Base-by-base conservation (phyloP, 2,797 vertebrate genomes). In the Cossypha heuglini region DNA sequence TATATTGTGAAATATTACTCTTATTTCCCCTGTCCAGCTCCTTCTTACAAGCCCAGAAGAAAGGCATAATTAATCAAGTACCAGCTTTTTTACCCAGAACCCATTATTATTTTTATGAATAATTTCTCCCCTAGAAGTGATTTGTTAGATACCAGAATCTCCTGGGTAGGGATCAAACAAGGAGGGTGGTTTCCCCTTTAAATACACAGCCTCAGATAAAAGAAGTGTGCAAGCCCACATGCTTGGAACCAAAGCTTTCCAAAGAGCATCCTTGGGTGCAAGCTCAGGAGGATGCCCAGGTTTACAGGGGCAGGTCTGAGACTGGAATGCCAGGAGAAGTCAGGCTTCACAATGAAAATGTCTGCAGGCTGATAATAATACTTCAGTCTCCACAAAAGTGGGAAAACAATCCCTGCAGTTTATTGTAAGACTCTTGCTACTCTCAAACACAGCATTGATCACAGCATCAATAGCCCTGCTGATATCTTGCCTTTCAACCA, bases 71-170 rank as follows among this genome's bases (percentile, higher is more conserved):
- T 92, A 79, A 80, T 85, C 51, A 85, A 76, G 16, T 43, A 79
- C 49, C 80, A 89, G 71, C 37, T 75, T 82, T 93, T 94, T 77
- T 62, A 55, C 71, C 73, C 49, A 55, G 64, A 91, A 72, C 3
- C 7, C 45, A 38, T 88, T 90, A 67, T 77, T 57, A 75, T 71
- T 89, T 91, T 94, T 49, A 80, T 83, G 64, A 93, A 85, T 85
- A 90, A 92, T 69, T 95, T 55, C 40, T 91, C 59, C 35, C 29
- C 54, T 42, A 59, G 37, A 94, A 62, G 46, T 74, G 66, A 91
- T 77, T 72, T 73, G 35, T 38, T 26, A 59, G 5, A 40, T 58
- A 64, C 10, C 8, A 67, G 45, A 43, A 31, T 42, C 29, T 82
- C 35, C 28, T 28, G 28, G 29, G 31, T 9, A 52, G 19, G 57